Evolutionary conservation across 2,888 invertebrate species (phyloP).

Genomic region (Brassicogethes aeneus): DNA sequence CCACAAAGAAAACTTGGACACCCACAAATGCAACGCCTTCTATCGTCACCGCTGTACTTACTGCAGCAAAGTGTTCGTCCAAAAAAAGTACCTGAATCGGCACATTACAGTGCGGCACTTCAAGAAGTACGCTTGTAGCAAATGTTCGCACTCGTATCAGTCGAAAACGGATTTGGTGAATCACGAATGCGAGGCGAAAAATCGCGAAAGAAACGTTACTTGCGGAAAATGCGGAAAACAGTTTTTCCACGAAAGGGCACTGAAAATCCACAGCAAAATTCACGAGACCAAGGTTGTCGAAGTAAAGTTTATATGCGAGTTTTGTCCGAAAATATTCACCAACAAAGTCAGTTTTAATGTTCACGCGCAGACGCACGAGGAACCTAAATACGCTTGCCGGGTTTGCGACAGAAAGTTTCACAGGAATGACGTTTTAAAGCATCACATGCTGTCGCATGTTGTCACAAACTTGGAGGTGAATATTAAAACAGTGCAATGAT

Average conservation of each 20-base stretch:
- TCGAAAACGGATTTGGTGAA: conserved; percentile 22
- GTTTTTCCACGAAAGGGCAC: conserved; percentile 23
- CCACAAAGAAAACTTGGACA: conserved; percentile 38
- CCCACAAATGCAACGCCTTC: conserved; percentile 31
- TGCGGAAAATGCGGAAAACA: conserved; percentile 28
- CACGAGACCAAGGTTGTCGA: conserved; percentile 17
- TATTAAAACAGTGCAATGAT: no score
- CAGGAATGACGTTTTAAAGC: conserved; percentile 15
- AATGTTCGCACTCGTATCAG: conserved; percentile 25
- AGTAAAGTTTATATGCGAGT: conserved; percentile 19
- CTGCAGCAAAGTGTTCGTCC: conserved; percentile 36
- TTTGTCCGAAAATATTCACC: conserved; percentile 22
- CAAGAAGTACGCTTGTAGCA: conserved; percentile 24
- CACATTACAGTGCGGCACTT: conserved; percentile 36
- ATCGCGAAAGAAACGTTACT: conserved; percentile 16
- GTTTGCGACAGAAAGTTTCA: conserved; percentile 24
- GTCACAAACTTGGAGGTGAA: no score
- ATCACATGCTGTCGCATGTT: conserved; percentile 16
- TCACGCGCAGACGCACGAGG: conserved; percentile 38
- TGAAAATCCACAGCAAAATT: conserved; percentile 27
- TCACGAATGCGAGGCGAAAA: conserved; percentile 23
- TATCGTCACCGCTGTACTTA: conserved; percentile 21
- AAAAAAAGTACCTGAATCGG: conserved; percentile 41
- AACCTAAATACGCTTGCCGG: conserved; percentile 18
- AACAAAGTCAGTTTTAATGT: conserved; percentile 17